These are phyloP conservation scores for Sarcophaga rosellei DNA, from an alignment of 2,888 invertebrate genomes.

Conservation along the genomic window DNA sequence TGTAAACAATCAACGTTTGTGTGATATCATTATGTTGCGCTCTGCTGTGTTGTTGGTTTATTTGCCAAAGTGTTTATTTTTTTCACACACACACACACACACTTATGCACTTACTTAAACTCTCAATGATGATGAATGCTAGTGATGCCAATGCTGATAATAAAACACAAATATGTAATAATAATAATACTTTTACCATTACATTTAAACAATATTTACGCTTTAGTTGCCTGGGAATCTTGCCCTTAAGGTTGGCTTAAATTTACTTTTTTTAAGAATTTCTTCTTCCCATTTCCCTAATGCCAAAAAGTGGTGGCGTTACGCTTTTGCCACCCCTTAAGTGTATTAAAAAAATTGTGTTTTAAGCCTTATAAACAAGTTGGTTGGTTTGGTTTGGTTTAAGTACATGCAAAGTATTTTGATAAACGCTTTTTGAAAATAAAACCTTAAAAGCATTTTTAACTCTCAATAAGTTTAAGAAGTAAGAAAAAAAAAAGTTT, in stretches of 20 bases:
- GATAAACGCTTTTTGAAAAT: constrained; percentile 46
- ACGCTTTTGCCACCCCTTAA: constrained; percentile 52
- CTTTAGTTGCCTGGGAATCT: constrained; percentile 68
- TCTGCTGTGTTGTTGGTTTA: constrained; percentile 41
- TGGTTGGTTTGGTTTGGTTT: not conserved
- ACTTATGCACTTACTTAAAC: constrained; percentile 7
- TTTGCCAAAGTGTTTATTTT: constrained; percentile 60
- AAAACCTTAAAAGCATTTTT: constrained; percentile 63
- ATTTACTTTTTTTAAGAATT: not conserved
- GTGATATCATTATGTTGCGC: constrained; percentile 23
- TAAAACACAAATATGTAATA: constrained; percentile 9
- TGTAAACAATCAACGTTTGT: constrained; percentile 68
- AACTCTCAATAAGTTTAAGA: constrained; percentile 22
- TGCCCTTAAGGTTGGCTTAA: constrained; percentile 67
- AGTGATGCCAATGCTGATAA: not conserved
- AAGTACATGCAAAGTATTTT: constrained; percentile 30
- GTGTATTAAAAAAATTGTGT: constrained; percentile 42
- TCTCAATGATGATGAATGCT: not conserved
- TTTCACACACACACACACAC: constrained; percentile 36
- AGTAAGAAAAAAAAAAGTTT: not conserved
- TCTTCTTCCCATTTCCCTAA: constrained; percentile 12
- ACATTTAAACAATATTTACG: constrained; percentile 52
- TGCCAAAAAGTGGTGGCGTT: constrained; percentile 2
- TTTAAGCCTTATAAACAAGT: constrained; percentile 38
- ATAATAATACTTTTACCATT: constrained; percentile 46